phyloP scores from a whole-genome alignment of 1,140 invertebrate species.

The Sitobion miscanthi region DNA sequence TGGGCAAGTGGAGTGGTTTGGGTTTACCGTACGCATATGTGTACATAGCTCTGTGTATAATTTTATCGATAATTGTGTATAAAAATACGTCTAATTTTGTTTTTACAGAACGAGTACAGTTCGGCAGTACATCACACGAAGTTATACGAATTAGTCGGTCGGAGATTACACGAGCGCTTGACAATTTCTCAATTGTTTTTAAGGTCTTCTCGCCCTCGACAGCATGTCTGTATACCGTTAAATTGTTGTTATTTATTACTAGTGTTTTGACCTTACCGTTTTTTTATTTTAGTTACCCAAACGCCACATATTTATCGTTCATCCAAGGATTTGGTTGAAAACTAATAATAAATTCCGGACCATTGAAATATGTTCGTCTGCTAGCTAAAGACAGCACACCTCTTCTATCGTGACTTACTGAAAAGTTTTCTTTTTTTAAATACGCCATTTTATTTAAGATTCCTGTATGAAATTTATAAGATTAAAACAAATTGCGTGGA shows the following conservation, averaged over 20 bases:
- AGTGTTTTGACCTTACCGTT: not conserved
- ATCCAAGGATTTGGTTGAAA: slow-evolving; percentile 36
- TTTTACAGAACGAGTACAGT: not conserved
- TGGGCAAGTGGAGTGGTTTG: not conserved
- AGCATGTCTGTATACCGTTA: not conserved
- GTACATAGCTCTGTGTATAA: not conserved
- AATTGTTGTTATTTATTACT: not conserved
- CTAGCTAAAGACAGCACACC: slow-evolving; percentile 31
- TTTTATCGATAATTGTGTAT: not conserved
- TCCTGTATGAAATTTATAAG: not conserved
- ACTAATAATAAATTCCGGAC: slow-evolving; percentile 47
- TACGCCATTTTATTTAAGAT: not conserved
- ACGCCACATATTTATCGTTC: slow-evolving; percentile 45
- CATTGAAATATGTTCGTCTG: slow-evolving; percentile 33
- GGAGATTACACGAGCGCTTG: not conserved
- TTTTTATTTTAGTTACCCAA: slow-evolving; percentile 34
- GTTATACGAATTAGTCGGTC: not conserved
- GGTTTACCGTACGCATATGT: not conserved
- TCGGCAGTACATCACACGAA: not conserved
- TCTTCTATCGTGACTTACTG: slow-evolving; percentile 36
- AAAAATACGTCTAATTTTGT: not conserved
- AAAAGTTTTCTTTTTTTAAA: slow-evolving; percentile 50
- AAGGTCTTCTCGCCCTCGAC: slow-evolving; percentile 29
- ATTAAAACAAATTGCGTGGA: not conserved
- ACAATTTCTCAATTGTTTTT: not conserved